Conservation (phyloP, 1,140 invertebrate species). For the Harpegnathos saltator region DNA sequence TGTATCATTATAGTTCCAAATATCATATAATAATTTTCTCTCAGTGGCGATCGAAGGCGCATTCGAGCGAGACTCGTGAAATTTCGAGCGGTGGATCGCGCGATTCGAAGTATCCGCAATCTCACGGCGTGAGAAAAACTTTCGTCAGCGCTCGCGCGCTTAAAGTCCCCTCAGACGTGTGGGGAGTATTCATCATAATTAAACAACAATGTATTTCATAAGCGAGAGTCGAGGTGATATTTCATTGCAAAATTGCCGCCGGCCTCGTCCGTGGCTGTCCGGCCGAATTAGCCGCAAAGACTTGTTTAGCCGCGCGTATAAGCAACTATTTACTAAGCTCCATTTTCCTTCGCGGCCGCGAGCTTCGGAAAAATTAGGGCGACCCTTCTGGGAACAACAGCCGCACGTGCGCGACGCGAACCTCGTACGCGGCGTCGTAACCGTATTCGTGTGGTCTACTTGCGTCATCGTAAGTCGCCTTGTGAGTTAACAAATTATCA, state of each 20-base stretch:
- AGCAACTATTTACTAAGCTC: slow-evolving; percentile 8
- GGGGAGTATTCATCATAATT: slow-evolving; percentile 5
- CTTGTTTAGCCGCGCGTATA: slow-evolving; percentile 20
- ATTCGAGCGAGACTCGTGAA: too few species aligned
- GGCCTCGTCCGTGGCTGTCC: background rate
- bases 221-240: too few species aligned
- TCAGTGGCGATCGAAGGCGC: too few species aligned
- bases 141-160: too few species aligned
- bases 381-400: background rate
- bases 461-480: background rate
- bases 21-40: too few species aligned
- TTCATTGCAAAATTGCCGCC: slow-evolving; percentile 18
- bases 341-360: background rate
- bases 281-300: slow-evolving; percentile 15
- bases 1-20: too few species aligned
- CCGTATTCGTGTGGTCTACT: background rate
- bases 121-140: too few species aligned
- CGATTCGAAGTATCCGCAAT: too few species aligned
- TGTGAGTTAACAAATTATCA: too few species aligned
- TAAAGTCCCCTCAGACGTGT: background rate
- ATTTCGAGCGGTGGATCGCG: too few species aligned
- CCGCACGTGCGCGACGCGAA: background rate
- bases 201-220: background rate
- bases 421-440: background rate
- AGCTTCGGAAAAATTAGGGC: slow-evolving; percentile 14